These are phyloP conservation scores for Melieria crassipennis DNA, from an alignment of 2,888 invertebrate species.

Conservation along the genomic window DNA sequence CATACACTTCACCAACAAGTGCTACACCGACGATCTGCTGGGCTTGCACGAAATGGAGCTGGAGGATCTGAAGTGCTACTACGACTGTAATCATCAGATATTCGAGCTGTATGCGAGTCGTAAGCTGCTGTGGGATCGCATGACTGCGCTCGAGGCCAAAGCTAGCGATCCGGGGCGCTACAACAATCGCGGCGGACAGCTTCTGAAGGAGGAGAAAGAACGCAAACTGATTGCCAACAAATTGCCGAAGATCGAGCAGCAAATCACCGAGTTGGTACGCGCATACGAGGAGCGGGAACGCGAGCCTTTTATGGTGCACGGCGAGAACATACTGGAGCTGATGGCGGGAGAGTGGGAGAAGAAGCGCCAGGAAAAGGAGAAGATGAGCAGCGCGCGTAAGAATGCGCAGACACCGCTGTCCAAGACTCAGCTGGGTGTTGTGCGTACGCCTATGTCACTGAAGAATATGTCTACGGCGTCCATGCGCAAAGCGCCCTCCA, in stretches of 20 bases:
- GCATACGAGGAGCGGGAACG: constrained; percentile 70
- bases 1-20: constrained; percentile 72
- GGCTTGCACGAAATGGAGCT: constrained; percentile 82
- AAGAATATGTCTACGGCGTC: constrained; percentile 47
- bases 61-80: constrained; percentile 73
- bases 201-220: constrained; percentile 87
- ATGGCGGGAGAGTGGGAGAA: constrained; percentile 73
- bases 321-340: constrained; percentile 71
- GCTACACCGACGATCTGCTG: constrained; percentile 82
- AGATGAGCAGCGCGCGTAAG: constrained; percentile 66
- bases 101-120: constrained; percentile 75
- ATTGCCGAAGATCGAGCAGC: constrained; percentile 78
- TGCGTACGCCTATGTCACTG: constrained; percentile 54
- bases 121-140: constrained; percentile 77
- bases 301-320: constrained; percentile 71
- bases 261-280: constrained; percentile 69
- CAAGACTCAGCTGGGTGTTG: constrained; percentile 21
- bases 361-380: constrained; percentile 62
- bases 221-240: constrained; percentile 78
- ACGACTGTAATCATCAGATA: constrained; percentile 73
- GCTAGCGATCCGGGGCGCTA: constrained; percentile 84
- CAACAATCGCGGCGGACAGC: constrained; percentile 87
- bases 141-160: constrained; percentile 78
- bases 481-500: constrained; percentile 54
- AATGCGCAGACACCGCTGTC: constrained; percentile 44